Base-by-base conservation (phyloP, 2,888 invertebrate species). In the Litoditis marina region DNA sequence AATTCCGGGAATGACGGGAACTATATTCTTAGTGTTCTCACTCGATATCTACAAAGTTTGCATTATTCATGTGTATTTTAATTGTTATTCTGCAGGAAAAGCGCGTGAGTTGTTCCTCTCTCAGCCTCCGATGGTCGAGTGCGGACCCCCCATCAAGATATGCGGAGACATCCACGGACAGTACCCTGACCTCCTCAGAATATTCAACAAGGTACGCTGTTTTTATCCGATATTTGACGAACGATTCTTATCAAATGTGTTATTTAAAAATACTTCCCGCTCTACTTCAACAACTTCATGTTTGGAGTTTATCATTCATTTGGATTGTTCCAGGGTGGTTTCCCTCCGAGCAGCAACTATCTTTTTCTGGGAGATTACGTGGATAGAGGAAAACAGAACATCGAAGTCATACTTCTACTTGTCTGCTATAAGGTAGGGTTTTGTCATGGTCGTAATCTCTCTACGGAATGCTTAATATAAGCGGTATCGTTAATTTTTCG, bases 291-390 rank as follows among this genome's bases (percentile, higher is more conserved):
- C n/a, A n/a, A n/a, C n/a, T n/a, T n/a, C n/a, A n/a, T n/a, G n/a
- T n/a, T n/a, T n/a, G n/a, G n/a, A n/a, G n/a, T n/a, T n/a, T n/a
- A n/a, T n/a, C n/a, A n/a, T n/a, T n/a, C n/a, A n/a, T n/a, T n/a
- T n/a, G n/a, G n/a, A n/a, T n/a, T 5, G 25, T 32, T 59, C 50
- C 59, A 66, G 65, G 53, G 68, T 30, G 75, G 75, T n/a, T 77
- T 71, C 47, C 77, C 77, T 27, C 76, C 77, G 16, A 46, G 57
- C 0, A 51, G 67, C 13, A 77, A 76, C 61, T 77, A 76, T 42
- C 57, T 77, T 22, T 77, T 77, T 57, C 73, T 77, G 22, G 76
- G 74, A 13, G 74, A 76, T 54, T 74, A 76, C 53, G 74, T 76
- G 28, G 73, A 76, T 52, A 62, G 76, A 25, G 74, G 76, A 5